phyloP scores from a whole-genome alignment of 2,113 vertebrate genomes.

The Hyperoodon ampullatus region DNA sequence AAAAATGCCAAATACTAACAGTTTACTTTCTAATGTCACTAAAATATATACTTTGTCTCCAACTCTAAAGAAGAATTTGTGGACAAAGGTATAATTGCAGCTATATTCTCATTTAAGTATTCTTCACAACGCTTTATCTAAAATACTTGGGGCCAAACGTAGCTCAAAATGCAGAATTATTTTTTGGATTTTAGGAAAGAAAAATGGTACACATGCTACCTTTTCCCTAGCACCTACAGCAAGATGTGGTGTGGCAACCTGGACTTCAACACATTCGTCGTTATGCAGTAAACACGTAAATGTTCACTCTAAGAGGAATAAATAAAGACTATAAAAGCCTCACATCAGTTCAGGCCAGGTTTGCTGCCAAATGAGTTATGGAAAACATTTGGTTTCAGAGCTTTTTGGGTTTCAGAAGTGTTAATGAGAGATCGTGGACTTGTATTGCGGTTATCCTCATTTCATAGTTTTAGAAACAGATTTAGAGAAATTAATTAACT shows the following conservation, averaged over 20 bases:
- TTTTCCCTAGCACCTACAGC: not conserved
- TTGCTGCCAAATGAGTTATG: slow-evolving; percentile 21
- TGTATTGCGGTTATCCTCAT: not conserved
- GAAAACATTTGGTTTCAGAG: slow-evolving; percentile 16
- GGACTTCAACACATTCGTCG: not conserved
- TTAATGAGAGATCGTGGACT: not conserved
- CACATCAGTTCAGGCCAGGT: not conserved
- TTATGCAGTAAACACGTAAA: not conserved
- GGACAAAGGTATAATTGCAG: not conserved
- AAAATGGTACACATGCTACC: not conserved
- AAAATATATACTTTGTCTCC: not conserved
- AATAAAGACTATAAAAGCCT: not conserved
- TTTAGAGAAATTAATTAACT: slow-evolving; percentile 26
- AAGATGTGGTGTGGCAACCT: not conserved
- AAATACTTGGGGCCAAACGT: not conserved
- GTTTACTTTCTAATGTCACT: not conserved
- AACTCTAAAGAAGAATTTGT: not conserved
- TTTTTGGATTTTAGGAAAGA: not conserved
- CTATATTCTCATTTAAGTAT: not conserved
- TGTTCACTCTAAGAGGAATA: not conserved
- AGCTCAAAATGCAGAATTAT: not conserved
- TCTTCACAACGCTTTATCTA: not conserved
- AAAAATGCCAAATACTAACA: not conserved
- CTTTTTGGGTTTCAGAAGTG: slow-evolving; percentile 7
- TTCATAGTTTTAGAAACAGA: not conserved